A percentile compares a stretch with the other conserved stretches of the same genome.
Evolutionary conservation across 1,140 invertebrate genomes (phyloP).

Genomic region (Drosophila oshimai): DNA sequence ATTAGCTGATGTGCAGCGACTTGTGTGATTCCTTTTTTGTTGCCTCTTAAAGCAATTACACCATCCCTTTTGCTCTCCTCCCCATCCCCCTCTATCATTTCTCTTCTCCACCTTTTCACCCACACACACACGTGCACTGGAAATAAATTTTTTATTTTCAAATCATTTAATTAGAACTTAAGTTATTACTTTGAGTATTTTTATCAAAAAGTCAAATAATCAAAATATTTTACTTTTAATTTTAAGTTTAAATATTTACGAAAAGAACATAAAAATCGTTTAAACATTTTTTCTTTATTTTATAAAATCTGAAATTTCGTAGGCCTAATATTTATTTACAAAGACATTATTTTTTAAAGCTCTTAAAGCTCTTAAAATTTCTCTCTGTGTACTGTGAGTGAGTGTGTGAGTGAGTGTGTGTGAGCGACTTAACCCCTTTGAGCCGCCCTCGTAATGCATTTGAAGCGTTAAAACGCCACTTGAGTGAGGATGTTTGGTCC

Average conservation of each 20-base stretch:
- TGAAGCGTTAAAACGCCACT: constrained; percentile 78
- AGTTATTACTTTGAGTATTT: too few relatives aligned
- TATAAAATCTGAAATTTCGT: too few relatives aligned
- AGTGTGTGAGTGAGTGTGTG: not conserved
- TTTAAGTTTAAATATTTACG: too few relatives aligned
- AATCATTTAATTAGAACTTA: too few relatives aligned
- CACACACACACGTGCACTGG: not conserved
- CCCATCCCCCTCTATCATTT: not conserved
- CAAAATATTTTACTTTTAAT: too few relatives aligned
- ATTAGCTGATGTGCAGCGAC: constrained; percentile 63
- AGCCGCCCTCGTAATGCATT: constrained; percentile 55
- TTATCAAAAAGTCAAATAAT: too few relatives aligned
- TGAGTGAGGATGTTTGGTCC: constrained; percentile 31
- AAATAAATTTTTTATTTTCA: not conserved
- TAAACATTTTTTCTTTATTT: too few relatives aligned
- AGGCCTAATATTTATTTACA: not conserved
- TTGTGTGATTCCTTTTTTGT: constrained; percentile 29
- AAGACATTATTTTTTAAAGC: not conserved
- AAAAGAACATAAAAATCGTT: too few relatives aligned
- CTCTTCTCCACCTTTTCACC: not conserved
- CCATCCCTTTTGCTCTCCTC: not conserved
- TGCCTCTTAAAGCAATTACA: constrained; percentile 50
- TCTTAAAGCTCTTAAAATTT: not conserved
- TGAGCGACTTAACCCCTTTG: constrained; percentile 39
- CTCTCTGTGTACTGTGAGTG: not conserved